phyloP scores from a whole-genome alignment of 2,113 vertebrate genomes.

The Thryonomys swinderianus region DNA sequence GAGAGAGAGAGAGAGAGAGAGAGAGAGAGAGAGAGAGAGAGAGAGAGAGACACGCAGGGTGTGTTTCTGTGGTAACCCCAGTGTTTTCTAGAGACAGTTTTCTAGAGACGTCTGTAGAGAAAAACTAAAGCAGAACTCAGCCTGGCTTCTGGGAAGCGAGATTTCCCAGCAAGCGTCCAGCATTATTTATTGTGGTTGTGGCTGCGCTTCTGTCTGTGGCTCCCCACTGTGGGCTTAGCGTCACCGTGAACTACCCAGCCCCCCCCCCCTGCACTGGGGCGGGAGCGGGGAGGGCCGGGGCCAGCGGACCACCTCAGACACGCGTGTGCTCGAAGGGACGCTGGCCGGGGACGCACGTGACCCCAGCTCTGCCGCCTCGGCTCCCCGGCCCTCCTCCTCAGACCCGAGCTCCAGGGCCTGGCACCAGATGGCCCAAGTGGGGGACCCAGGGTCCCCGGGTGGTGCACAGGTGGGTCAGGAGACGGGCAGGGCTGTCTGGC shows the following conservation, averaged over 20 bases:
- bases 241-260: slow-evolving; percentile 23
- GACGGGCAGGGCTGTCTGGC: neutral
- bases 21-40: too few relatives aligned
- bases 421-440: neutral
- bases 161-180: neutral
- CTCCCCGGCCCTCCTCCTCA: neutral
- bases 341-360: neutral
- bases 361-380: neutral
- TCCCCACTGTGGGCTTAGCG: neutral
- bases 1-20: too few relatives aligned
- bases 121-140: neutral
- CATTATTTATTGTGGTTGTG: neutral
- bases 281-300: neutral
- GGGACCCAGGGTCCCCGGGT: neutral
- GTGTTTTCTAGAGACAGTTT: neutral
- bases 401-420: neutral
- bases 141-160: neutral
- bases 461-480: neutral
- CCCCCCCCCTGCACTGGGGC: neutral
- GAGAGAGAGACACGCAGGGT: too few relatives aligned
- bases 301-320: neutral
- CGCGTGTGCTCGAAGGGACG: neutral
- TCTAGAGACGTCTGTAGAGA: neutral
- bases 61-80: slow-evolving; percentile 41
- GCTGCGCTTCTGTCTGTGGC: neutral